Evolutionary conservation across 1,140 invertebrate genomes (phyloP).

Genomic region (Whitmania pigra): DNA sequence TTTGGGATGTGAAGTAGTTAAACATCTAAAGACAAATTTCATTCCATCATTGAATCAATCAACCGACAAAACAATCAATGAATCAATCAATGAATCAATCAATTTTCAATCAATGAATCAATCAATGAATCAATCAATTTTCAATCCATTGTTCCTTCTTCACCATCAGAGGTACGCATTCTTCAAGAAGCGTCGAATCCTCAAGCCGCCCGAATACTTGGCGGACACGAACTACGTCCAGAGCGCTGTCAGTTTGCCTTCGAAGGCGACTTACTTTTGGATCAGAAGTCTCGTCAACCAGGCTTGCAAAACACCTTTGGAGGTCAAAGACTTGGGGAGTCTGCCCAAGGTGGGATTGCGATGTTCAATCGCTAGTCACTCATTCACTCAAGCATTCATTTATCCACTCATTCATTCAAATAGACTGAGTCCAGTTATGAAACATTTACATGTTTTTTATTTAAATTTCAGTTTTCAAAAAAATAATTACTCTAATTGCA

Average conservation of each 20-base stretch:
- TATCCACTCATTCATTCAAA: too few relatives aligned
- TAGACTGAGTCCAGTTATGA: too few relatives aligned
- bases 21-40: too few relatives aligned
- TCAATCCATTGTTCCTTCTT: background rate
- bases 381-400: too few relatives aligned
- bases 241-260: slow-evolving; percentile 50
- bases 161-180: slow-evolving; percentile 14
- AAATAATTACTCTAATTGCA: too few relatives aligned
- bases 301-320: slow-evolving; percentile 53
- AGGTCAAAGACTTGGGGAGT: slow-evolving; percentile 54
- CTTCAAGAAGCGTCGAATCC: slow-evolving; percentile 20
- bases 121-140: background rate
- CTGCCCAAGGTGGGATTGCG: slow-evolving; percentile 46
- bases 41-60: too few relatives aligned
- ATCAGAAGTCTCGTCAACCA: slow-evolving; percentile 51
- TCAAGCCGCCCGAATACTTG: slow-evolving; percentile 17
- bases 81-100: background rate
- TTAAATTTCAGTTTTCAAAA: too few relatives aligned
- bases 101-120: background rate
- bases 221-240: slow-evolving; percentile 41
- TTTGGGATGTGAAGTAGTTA: too few relatives aligned
- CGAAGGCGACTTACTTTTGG: slow-evolving; percentile 62
- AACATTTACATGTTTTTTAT: too few relatives aligned
- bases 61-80: too few relatives aligned
- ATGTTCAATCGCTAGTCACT: background rate